Base-by-base conservation (phyloP, 1,140 invertebrate species). In the Eciton burchellii region DNA sequence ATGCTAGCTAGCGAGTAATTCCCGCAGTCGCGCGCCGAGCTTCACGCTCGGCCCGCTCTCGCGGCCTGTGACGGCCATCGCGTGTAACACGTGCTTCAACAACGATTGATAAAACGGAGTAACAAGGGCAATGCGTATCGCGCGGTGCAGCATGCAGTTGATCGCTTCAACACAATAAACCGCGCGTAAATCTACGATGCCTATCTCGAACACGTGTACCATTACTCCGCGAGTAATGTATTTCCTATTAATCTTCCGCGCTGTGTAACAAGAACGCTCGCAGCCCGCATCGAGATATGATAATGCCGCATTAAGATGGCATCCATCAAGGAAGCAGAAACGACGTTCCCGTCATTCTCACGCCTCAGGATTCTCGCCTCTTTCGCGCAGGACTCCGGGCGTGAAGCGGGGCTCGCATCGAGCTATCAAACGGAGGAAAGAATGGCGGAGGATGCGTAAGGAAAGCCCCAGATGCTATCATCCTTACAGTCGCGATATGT, bases 191-290 rank as follows among this genome's bases (percentile, higher is more conserved):
- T 21, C 8, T 11, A 52, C n/a, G 29, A 65, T 65, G 16, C n/a
- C 29, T 81, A 81, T 57, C 76, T 57, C 16, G 49, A 63, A 56
- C 35, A 57, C 43, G 24, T 47, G 6, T 45, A 76, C 16, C 24
- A n/a, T 76, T 76, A 76, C 35, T 26, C 41, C 12, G 3, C 16
- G 45, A 65, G 52, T 76, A 76, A 76, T 65, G 52, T 24, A 26
- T 76, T 35, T 16, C 12, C 5, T 52, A 76, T n/a, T 76, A 54
- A 54, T 54, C 29, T 21, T 35, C 26, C 16, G 4, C 35, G 26
- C 45, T 35, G 62, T 63, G 52, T 76, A 76, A 76, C 52, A 65
- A 52, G 57, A 76, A 45, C 60, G 19, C 29, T 11, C 29, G 65
- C 16, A 12, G 52, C 14, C 65, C 19, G 9, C 29, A 52, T 76